Evolutionary conservation across 2,888 invertebrate species (phyloP), one percentile per base, ranked within the genome.

Genomic region (Ormia ochracea): DNA sequence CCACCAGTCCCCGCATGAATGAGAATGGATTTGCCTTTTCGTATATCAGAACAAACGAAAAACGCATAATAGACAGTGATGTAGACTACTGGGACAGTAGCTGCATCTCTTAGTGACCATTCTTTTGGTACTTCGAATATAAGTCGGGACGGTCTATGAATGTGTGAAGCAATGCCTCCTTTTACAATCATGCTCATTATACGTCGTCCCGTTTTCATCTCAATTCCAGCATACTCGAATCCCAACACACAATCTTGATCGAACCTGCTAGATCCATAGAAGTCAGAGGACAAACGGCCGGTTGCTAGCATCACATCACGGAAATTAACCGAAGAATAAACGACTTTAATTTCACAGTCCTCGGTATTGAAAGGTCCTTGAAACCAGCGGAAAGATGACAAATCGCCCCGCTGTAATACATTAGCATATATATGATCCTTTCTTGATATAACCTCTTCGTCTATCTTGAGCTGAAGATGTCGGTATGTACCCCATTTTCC

Each of bases 261-360:
- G 23, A 92, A 86, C n/a, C 94, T 91, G 0, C 91, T 91, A 31
- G 91, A 91, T 0, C 95, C 94, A 1, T 96, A 93, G 1, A 95
- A 93, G 87, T 98, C 98, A 0, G 93, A 93, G 6, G 95, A 93
- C 5, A 98, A 92, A 85, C 96, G 96, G 1, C 97, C 98, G 0
- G 96, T 96, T 0, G 98, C 96, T 0, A 96, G 91, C 98, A 98
- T 98, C 0, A 98, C 91, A 88, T 98, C 98, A 85, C 96, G 93
- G 93, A 98, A 98, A 90, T 98, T 99, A 12, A 98, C 88, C 0
- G 97, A 93, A 0, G 96, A 90, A 86, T 95, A 96, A 1, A 92
- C 90, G 3, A 89, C 76, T 76, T 92, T 87, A 1, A 88, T 81
- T 4, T 91, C 84, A 0, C 91, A 90, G 0, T 94, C 93, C 87